Evolutionary conservation across 2,888 invertebrate genomes (phyloP).

Genomic region (Xestia xanthographa): DNA sequence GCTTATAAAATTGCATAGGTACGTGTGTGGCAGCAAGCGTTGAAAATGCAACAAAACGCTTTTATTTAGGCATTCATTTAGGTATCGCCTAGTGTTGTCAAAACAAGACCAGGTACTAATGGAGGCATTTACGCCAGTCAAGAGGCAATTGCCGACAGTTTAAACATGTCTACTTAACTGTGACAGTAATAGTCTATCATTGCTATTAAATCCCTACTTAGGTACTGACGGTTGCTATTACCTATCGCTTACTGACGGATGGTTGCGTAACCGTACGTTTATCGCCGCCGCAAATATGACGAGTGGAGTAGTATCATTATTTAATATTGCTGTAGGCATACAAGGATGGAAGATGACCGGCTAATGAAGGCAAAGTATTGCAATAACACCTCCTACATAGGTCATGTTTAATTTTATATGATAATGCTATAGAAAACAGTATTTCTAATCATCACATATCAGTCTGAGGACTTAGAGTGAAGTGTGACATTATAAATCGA

Average conservation of each 20-base stretch:
- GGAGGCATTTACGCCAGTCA: not conserved
- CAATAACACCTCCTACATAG: not conserved
- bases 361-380: not conserved
- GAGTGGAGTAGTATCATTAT: conserved; percentile 30
- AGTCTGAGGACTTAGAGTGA: not conserved
- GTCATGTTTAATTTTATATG: not conserved
- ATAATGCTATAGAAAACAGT: not conserved
- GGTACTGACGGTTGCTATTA: conserved; percentile 30
- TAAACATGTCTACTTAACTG: conserved; percentile 17
- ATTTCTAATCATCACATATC: not conserved
- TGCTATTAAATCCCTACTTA: conserved; percentile 12
- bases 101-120: not conserved
- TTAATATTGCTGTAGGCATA: not conserved
- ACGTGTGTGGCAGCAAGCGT: too few species aligned
- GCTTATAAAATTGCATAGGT: too few species aligned
- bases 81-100: not conserved
- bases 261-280: conserved; percentile 10
- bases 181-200: conserved; percentile 52
- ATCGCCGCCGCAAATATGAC: conserved; percentile 43
- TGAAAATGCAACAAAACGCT: not conserved
- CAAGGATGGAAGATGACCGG: not conserved
- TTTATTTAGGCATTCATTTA: not conserved
- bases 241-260: conserved; percentile 14
- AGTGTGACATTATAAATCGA: not conserved
- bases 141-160: conserved; percentile 4